Evolutionary conservation across 1,140 invertebrate species (phyloP), one percentile per base, ranked within the genome.

Genomic region (Bombyx mandarina): DNA sequence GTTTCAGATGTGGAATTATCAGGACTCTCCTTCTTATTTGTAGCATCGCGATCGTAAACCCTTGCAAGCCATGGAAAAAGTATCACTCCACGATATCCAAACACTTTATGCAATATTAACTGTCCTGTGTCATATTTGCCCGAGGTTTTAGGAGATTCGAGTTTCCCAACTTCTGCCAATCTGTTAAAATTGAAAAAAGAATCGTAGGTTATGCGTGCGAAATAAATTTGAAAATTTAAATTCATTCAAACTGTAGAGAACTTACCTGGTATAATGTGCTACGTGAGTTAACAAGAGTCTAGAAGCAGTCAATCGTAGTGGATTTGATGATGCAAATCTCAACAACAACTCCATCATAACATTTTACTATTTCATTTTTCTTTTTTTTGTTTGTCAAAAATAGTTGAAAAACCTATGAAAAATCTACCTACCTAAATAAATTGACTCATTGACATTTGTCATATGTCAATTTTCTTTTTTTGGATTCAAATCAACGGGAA

Each of bases 41-140:
- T 93, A 46, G 94, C 84, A 90, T 98, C 97, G 75, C 97, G 90
- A 75, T 99, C 97, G 76, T 97, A 98, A 8, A 99, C 97, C 79
- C 94, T 91, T 5, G 97, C 97, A 48, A 95, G 87, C 97, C 97
- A 99, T 6, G 97, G 97, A 84, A 99, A 99, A 22, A 99, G 89
- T 60, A 98, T 93, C 7, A 99, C 96, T 8, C 98, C 97, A 71
- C 98, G 89, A 82, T 99, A 99, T 10, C 97, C 97, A 89, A 99
- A 99, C 12, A 99, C 93, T 76, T 94, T 92, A 79, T 99, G 98
- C 22, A 99, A 89, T 81, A 99, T 98, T 48, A 98, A 88, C 86
- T 99, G 97, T 43, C 97, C 97, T 9, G 97, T 97, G 73, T 97
- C 95, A 90, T 98, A 99, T 88, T 97, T 96, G 46, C 95, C 96